These are phyloP conservation scores for Turdus rufiventris DNA, from an alignment of 2,113 vertebrate genomes.

Conservation along the genomic window DNA sequence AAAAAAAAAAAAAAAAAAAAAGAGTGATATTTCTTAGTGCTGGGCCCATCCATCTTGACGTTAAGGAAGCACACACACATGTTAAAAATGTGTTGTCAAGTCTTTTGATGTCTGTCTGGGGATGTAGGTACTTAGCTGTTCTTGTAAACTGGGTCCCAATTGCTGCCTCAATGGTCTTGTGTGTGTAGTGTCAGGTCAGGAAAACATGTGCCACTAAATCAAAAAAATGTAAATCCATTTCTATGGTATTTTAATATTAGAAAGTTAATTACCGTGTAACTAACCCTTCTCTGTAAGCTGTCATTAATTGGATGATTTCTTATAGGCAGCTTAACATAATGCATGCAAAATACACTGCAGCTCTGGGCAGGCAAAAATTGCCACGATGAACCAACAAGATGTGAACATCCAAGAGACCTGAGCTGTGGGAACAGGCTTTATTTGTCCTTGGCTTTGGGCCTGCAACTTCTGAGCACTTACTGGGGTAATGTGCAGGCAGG, in stretches of 20 bases:
- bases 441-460: neutral
- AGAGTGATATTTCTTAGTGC: no score
- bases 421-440: neutral
- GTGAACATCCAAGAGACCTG: neutral
- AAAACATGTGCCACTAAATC: neutral
- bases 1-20: no score
- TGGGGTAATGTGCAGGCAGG: neutral
- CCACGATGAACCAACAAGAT: fast-evolving
- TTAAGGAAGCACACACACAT: neutral
- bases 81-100: neutral
- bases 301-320: constrained; percentile 54
- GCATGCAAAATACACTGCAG: constrained; percentile 19
- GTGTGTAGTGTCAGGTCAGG: neutral
- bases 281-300: constrained; percentile 11
- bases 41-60: neutral
- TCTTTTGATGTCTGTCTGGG: neutral
- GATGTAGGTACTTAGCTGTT: neutral
- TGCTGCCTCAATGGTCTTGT: neutral
- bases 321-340: constrained; percentile 41
- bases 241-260: constrained; percentile 26
- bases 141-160: neutral
- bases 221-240: constrained; percentile 30
- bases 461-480: fast-evolving
- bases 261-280: neutral
- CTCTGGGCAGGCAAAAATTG: neutral